These are phyloP conservation scores for Drosophila setosimentum DNA, from an alignment of 2,888 invertebrate species.

Conservation along the genomic window DNA sequence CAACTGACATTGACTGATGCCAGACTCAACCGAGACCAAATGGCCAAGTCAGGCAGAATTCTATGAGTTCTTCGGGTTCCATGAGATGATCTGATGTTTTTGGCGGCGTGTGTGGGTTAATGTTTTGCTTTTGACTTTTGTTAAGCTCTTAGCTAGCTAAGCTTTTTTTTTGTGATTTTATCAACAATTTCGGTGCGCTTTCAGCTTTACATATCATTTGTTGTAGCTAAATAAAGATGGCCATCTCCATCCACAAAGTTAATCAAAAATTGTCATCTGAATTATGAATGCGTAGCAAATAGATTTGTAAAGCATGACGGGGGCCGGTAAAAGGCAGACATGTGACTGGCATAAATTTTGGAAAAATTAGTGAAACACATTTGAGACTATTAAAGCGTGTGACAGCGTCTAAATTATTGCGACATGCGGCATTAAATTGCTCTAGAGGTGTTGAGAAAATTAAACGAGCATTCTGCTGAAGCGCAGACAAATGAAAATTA, in stretches of 20 bases:
- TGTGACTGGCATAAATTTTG: constrained; percentile 47
- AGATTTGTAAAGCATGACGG: constrained; percentile 34
- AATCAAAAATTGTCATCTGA: constrained; percentile 51
- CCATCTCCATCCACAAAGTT: constrained; percentile 25
- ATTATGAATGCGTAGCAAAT: constrained; percentile 57
- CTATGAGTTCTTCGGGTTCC: constrained; percentile 25
- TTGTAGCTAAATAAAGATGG: constrained; percentile 38
- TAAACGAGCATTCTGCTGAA: constrained; percentile 53
- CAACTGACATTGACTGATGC: constrained; percentile 83
- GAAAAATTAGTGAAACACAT: constrained; percentile 51
- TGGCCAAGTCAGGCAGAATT: constrained; percentile 5
- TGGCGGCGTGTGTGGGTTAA: constrained; percentile 66
- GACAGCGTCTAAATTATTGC: constrained; percentile 67
- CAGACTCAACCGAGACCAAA: constrained; percentile 46
- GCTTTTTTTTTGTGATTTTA: constrained; percentile 53
- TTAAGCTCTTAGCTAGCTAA: constrained; percentile 51
- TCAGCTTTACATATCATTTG: constrained; percentile 32
- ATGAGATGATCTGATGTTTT: constrained; percentile 23
- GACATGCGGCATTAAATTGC: constrained; percentile 49
- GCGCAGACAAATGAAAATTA: constrained; percentile 26
- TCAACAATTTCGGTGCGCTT: constrained; percentile 52
- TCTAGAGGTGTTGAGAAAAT: constrained; percentile 64
- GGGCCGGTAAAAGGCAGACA: background rate
- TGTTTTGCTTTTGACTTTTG: constrained; percentile 62
- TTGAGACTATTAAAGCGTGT: constrained; percentile 52